Base-by-base conservation (phyloP, 2,797 vertebrate genomes). In the Anguilla obscura region DNA sequence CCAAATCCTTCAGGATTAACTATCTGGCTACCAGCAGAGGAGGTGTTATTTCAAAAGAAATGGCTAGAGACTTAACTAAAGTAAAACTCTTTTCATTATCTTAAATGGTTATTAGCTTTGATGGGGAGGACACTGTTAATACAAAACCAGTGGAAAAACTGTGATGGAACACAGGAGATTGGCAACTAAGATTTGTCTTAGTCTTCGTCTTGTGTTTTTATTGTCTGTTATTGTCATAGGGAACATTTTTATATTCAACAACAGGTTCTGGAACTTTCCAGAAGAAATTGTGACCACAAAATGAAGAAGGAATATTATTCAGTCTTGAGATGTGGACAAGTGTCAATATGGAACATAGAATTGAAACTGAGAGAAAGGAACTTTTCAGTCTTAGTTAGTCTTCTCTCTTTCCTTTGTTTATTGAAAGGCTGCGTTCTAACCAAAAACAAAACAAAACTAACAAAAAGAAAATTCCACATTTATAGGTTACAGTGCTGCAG, bases 211-310 rank as follows among this genome's bases (percentile, higher is more conserved):
- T 18, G 69, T 74, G 82, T 85, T 85, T 56, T 88, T 18, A 58
- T 85, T 74, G 74, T 86, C 74, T 30, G 85, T 27, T 27, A n/a
- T 60, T 60, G 48, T 88, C 50, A 74, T 8, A 40, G n/a, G 45
- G 66, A 79, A 85, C 66, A 40, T 48, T 33, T 88, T 71, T 85
- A 24, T 74, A 48, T 36, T 40, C 54, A 52, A 60, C 85, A 85
- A 71, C 52, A 76, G 54, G 48, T 60, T 54, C 54, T 14, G 36
- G 58, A 36, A 33, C 63, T 50, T 86, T 88, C 69, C 36, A 18
- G 87, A 88, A 88, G 16, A 86, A n/a, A 54, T 54, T 86, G 71
- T 83, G 87, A 85, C 85, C 54, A 36, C 85, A n/a, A 45, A 86
- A 86, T 83, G 84, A 83, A 85, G 48, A 54, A n/a, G 74, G 85